Conservation (phyloP, 2,113 vertebrate species). For the Eonycteris spelaea region DNA sequence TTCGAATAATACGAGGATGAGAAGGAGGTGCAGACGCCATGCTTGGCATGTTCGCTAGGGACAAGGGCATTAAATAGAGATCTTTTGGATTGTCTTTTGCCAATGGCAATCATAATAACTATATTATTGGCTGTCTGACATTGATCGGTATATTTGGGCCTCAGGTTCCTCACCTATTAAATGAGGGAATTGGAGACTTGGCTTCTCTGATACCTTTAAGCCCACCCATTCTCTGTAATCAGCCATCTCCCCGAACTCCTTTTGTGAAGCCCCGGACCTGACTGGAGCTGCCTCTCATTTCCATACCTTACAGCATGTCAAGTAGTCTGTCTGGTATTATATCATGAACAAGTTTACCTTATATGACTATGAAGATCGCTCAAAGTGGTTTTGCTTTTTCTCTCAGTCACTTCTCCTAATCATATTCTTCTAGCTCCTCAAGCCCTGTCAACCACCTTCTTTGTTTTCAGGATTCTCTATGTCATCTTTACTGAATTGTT, state of each 20-base stretch:
- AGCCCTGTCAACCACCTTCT: background rate
- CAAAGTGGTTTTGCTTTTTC: background rate
- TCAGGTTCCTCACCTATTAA: background rate
- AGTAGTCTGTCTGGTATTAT: no score
- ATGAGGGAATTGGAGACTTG: background rate
- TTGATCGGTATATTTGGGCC: background rate
- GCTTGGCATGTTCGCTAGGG: background rate
- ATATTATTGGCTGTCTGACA: background rate
- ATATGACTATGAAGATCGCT: background rate
- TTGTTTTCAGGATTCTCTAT: background rate
- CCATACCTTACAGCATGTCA: background rate
- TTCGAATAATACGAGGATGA: background rate
- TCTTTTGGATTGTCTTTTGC: background rate
- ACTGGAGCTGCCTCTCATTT: background rate
- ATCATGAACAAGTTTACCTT: background rate
- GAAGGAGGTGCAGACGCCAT: background rate
- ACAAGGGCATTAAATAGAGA: background rate
- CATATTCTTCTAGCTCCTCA: background rate
- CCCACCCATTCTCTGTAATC: background rate
- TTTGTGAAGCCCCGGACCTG: background rate
- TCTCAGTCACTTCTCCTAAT: background rate
- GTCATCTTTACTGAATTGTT: background rate
- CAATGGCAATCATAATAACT: background rate
- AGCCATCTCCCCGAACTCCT: background rate
- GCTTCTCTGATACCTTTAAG: background rate